These are phyloP conservation scores for Monodelphis domestica DNA, from an alignment of 2,797 vertebrate genomes.

Conservation along the genomic window DNA sequence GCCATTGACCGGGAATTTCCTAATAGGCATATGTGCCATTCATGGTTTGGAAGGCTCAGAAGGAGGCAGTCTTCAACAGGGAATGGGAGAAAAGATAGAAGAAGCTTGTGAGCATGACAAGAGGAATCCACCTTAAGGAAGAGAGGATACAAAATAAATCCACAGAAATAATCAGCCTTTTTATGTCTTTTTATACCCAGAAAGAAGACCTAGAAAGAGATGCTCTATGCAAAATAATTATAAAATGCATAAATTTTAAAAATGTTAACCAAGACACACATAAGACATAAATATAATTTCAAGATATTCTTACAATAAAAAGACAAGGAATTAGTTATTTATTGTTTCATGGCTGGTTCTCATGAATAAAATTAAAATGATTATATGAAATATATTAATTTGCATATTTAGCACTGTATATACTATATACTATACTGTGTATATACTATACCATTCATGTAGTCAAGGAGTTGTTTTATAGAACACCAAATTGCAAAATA, in stretches of 20 bases:
- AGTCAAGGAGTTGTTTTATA: not conserved
- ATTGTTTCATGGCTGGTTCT: not conserved
- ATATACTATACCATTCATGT: not conserved
- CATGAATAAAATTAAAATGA: not conserved
- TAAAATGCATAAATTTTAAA: not conserved
- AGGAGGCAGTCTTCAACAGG: not conserved
- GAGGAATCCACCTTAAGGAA: not conserved
- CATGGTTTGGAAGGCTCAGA: not conserved
- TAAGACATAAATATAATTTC: not conserved
- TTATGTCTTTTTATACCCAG: not conserved
- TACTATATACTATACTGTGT: no score
- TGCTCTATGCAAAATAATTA: not conserved
- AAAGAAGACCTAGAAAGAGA: not conserved
- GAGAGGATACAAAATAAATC: not conserved
- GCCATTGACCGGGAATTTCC: not conserved
- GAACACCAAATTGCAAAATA: no score
- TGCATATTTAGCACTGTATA: not conserved
- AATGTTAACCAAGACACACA: not conserved
- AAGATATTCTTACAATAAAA: not conserved
- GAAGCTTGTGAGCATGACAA: not conserved
- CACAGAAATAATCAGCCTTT: not conserved
- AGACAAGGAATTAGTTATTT: not conserved
- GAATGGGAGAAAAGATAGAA: constrained; percentile 25
- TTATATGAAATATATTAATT: not conserved
- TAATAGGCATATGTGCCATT: not conserved